phyloP scores from a whole-genome alignment of 2,888 invertebrate species.

The Portevinia maculata region DNA sequence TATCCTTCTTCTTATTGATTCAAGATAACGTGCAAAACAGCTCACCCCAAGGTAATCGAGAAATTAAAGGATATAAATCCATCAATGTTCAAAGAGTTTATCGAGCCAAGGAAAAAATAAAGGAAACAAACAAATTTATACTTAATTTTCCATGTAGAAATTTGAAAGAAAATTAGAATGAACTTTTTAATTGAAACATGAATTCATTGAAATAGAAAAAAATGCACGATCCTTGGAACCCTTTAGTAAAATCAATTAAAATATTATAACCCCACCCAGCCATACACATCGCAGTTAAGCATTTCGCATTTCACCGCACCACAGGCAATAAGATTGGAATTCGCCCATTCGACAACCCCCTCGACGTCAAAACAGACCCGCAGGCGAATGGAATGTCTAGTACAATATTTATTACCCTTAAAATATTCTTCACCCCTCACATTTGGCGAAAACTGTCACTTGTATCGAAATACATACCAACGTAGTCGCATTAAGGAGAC shows the following conservation, averaged over 20 bases:
- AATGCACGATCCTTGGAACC: conserved; percentile 30
- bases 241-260: conserved; percentile 66
- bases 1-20: conserved; percentile 2
- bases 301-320: conserved; percentile 17
- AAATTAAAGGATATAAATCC: conserved; percentile 53
- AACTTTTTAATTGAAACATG: conserved; percentile 78
- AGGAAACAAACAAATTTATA: conserved; percentile 1
- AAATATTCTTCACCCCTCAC: conserved; percentile 40
- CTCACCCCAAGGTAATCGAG: conserved; percentile 10
- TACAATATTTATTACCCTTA: conserved; percentile 58
- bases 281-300: background rate
- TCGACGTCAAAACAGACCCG: background rate
- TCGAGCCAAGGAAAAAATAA: conserved; percentile 7
- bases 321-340: conserved; percentile 39
- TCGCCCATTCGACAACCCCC: background rate
- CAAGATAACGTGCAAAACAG: conserved; percentile 21
- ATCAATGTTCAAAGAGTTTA: conserved; percentile 41
- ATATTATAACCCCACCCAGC: conserved; percentile 31
- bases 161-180: conserved; percentile 40
- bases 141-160: conserved; percentile 34
- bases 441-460: conserved; percentile 63
- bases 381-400: conserved; percentile 16
- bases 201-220: conserved; percentile 76
- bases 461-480: conserved; percentile 64
- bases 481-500: conserved; percentile 32